A percentile compares a stretch with the other conserved stretches of the same genome.
These are phyloP conservation scores for Chesias legatella DNA, from an alignment of 2,888 invertebrate genomes.

Conservation along the genomic window DNA sequence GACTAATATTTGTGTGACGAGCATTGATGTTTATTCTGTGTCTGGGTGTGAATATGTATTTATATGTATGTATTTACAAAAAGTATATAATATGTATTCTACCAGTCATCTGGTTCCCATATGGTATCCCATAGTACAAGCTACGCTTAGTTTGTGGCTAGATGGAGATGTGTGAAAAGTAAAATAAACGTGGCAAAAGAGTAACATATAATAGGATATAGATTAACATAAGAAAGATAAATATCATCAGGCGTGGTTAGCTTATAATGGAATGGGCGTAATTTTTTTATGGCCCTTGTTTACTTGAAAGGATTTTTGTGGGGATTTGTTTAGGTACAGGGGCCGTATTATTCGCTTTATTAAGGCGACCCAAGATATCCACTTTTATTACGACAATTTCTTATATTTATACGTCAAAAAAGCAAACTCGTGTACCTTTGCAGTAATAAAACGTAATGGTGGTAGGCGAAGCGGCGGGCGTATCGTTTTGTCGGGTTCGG, in stretches of 20 bases:
- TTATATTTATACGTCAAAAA: slow-evolving; percentile 63
- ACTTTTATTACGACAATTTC: slow-evolving; percentile 52
- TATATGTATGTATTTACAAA: no score
- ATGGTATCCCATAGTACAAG: no score
- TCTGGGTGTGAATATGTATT: no score
- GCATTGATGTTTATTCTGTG: no score
- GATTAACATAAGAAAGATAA: background rate
- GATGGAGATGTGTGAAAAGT: no score
- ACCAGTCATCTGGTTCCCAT: no score
- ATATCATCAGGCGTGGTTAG: background rate
- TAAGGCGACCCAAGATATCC: slow-evolving; percentile 47
- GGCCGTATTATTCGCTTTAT: slow-evolving; percentile 40
- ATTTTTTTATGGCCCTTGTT: slow-evolving; percentile 37
- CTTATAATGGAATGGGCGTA: slow-evolving; percentile 15
- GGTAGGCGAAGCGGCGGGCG: slow-evolving; percentile 44
- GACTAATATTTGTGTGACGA: no score
- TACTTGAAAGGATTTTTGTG: slow-evolving; percentile 37
- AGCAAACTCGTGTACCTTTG: slow-evolving; percentile 65
- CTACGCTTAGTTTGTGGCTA: no score
- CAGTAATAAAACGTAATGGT: slow-evolving; percentile 67
- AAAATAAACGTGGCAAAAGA: no score
- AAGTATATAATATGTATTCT: no score
- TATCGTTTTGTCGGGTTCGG: slow-evolving; percentile 53
- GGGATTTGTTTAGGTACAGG: slow-evolving; percentile 32
- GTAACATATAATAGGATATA: no score